Evolutionary conservation across 2,888 invertebrate genomes (phyloP).

Genomic region (Sarcophaga subvicina): DNA sequence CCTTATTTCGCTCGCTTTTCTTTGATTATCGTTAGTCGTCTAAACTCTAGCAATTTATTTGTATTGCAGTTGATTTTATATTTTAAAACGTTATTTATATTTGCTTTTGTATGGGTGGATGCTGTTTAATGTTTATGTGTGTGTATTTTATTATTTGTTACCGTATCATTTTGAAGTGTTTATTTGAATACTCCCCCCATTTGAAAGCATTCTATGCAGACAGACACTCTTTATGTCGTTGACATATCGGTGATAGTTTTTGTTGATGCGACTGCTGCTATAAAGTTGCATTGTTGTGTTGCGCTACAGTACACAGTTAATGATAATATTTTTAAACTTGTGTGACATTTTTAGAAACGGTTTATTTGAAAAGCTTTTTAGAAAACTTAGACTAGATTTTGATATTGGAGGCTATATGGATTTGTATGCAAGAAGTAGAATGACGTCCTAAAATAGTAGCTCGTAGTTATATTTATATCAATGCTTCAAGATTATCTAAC

Average conservation of each 20-base stretch:
- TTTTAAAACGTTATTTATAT: neutral
- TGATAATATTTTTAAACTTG: neutral
- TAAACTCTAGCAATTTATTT: neutral
- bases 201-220: neutral
- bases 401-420: too few species aligned
- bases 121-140: neutral
- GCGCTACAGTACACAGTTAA: neutral
- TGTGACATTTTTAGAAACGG: too few species aligned
- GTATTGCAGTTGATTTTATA: conserved; percentile 4
- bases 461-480: too few species aligned
- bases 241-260: neutral
- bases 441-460: too few species aligned
- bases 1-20: too few species aligned
- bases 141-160: conserved; percentile 9
- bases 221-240: conserved; percentile 12
- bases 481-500: too few species aligned
- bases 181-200: conserved; percentile 10
- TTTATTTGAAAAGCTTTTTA: too few species aligned
- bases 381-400: too few species aligned
- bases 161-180: conserved; percentile 15
- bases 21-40: too few species aligned
- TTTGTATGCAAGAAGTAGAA: too few species aligned
- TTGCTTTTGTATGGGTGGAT: neutral
- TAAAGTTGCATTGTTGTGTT: neutral
- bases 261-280: neutral